Evolutionary conservation across 1,140 invertebrate species (phyloP), one percentile per base, ranked within the genome.

Genomic region (Aphidius gifuensis): DNA sequence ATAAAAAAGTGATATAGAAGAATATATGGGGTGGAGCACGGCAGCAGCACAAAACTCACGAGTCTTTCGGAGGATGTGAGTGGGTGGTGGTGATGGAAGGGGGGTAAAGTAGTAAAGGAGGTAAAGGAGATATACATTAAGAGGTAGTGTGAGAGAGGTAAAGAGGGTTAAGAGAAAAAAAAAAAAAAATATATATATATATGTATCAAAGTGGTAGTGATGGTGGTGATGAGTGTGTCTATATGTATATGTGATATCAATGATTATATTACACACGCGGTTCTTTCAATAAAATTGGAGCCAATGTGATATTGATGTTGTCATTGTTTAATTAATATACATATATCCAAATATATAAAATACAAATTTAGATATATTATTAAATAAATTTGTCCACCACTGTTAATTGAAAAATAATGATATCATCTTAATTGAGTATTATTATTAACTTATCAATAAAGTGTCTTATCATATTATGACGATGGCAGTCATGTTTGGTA

Each of bases 151-250:
- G 55, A 45, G 39, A 47, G 54, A 64, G 50, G 54, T 60, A 63
- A 39, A 65, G 61, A 63, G 57, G 40, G 56, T 58, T 57, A 47
- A 39, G 50, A 59, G 53, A 16, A 23, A 50, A n/a, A n/a, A n/a
- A n/a, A n/a, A n/a, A n/a, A n/a, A 23, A 40, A 48, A 62, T 44
- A 46, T 65, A 64, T 3, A 2, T 23, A 23, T 23, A 23, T 3
- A 23, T 23, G 3, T 60, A n/a, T n/a, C n/a, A n/a, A n/a, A n/a
- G 72, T 69, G 74, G 68, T 71, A 68, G 71, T 72, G 66, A 69
- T 68, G 63, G 16, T 16, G 16, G 16, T 16, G 16, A 16, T 16
- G 4, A 32, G 23, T 56, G 47, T 32, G 23, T 16, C 16, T 16
- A 16, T 16, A 16, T 16, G 16, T 16, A 16, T 16, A 16, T 16